Percentiles rank a stretch among this genome's conserved stretches.
Evolutionary conservation across 2,113 vertebrate species (phyloP).

Genomic region (Entomyzon cyanotis): DNA sequence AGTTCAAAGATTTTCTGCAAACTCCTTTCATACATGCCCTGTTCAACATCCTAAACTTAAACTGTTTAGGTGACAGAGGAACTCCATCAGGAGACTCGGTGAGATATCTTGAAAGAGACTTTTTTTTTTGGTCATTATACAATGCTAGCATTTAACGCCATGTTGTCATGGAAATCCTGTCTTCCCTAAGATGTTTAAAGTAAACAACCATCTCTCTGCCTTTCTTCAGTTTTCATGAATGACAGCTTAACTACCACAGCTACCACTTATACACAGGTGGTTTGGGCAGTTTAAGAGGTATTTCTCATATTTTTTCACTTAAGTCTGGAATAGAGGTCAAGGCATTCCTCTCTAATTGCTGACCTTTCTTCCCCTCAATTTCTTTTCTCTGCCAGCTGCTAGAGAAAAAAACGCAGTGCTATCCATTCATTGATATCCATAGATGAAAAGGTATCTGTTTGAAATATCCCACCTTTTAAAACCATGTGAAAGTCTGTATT

Average conservation of each 20-base stretch:
- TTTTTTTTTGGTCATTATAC: neutral
- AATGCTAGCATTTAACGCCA: neutral
- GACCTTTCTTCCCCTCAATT: conserved; percentile 7
- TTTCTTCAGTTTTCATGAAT: conserved; percentile 55
- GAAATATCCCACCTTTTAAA: neutral
- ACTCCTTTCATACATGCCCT: neutral
- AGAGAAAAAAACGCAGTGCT: neutral
- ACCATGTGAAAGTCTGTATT: neutral
- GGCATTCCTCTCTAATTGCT: neutral
- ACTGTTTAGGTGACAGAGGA: neutral
- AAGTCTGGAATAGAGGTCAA: conserved; percentile 28
- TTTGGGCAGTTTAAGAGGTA: neutral
- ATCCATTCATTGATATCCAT: neutral
- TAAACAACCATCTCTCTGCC: conserved; percentile 52
- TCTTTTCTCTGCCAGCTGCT: neutral
- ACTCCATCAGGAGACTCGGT: neutral
- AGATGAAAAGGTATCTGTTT: neutral
- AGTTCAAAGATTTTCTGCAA: neutral
- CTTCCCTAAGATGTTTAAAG: conserved; percentile 11
- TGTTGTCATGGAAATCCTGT: conserved; percentile 53
- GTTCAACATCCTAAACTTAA: neutral
- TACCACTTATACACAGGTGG: conserved; percentile 7
- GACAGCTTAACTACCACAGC: conserved; percentile 45
- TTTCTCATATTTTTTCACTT: conserved; percentile 35
- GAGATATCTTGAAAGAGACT: neutral